Conservation (phyloP, 2,888 invertebrate species). For the Hybos culiciformis region DNA sequence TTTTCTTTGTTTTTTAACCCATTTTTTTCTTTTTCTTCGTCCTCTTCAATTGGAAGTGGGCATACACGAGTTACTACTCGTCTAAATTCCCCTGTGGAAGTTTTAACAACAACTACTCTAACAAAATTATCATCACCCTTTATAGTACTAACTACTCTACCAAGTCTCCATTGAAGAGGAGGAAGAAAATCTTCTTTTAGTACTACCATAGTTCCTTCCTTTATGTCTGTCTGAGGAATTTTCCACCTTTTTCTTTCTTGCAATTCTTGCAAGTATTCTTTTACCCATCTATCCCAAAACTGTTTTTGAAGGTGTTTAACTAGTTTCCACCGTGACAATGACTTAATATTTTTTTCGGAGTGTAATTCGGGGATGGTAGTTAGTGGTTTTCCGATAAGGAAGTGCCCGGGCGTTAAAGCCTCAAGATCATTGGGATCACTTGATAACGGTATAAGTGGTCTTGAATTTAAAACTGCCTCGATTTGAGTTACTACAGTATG, state of each 20-base stretch:
- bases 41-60: too few relatives aligned
- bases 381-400: constrained; percentile 9
- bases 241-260: constrained; percentile 18
- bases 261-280: constrained; percentile 17
- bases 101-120: not conserved
- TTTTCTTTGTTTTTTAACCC: too few relatives aligned
- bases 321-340: constrained; percentile 16
- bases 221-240: not conserved
- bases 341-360: not conserved
- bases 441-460: constrained; percentile 2
- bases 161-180: not conserved
- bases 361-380: not conserved
- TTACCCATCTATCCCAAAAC: constrained; percentile 17
- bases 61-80: too few relatives aligned
- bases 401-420: constrained; percentile 9
- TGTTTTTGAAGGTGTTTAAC: constrained; percentile 15
- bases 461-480: not conserved
- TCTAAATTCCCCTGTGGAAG: not conserved
- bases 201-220: not conserved
- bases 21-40: too few relatives aligned
- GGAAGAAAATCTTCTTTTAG: not conserved
- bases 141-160: not conserved
- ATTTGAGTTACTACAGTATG: not conserved
- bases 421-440: constrained; percentile 7
- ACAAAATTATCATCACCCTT: not conserved